A percentile compares a stretch with the other conserved stretches of the same genome.
Evolutionary conservation across 2,113 vertebrate species (phyloP).

Genomic region (Paramormyrops kingsleyae): DNA sequence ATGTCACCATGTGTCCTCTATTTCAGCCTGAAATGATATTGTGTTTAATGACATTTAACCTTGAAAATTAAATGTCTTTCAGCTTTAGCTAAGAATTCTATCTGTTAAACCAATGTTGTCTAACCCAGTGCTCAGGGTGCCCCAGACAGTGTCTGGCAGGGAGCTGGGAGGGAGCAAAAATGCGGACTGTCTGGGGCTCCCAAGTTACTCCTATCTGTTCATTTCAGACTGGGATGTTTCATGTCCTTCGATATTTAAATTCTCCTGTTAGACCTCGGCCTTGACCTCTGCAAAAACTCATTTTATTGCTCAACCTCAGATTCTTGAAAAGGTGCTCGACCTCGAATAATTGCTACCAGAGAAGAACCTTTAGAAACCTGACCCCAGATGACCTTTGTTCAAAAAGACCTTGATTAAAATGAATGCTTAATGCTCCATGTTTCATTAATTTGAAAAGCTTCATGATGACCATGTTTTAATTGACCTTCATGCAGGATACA

Average conservation of each 20-base stretch:
- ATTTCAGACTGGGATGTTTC: neutral
- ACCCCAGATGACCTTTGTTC: neutral
- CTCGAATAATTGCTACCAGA: neutral
- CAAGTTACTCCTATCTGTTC: neutral
- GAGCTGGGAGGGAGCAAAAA: too few species aligned
- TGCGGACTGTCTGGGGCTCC: too few species aligned
- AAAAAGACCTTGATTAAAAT: neutral
- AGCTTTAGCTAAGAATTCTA: neutral
- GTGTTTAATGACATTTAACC: neutral
- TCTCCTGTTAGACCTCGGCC: neutral
- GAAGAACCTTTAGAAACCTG: neutral
- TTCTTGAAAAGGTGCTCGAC: neutral
- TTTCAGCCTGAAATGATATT: neutral
- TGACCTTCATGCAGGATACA: neutral
- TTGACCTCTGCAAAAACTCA: neutral
- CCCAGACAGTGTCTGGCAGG: neutral
- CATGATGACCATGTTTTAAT: neutral
- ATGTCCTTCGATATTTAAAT: neutral
- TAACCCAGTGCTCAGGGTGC: neutral
- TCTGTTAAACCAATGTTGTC: neutral
- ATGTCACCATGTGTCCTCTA: neutral
- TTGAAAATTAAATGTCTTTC: neutral
- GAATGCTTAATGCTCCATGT: neutral
- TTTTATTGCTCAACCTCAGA: neutral
- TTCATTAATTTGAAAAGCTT: constrained; percentile 1